Evolutionary conservation across 2,797 vertebrate species (phyloP).

Genomic region (Chromis chromis): DNA sequence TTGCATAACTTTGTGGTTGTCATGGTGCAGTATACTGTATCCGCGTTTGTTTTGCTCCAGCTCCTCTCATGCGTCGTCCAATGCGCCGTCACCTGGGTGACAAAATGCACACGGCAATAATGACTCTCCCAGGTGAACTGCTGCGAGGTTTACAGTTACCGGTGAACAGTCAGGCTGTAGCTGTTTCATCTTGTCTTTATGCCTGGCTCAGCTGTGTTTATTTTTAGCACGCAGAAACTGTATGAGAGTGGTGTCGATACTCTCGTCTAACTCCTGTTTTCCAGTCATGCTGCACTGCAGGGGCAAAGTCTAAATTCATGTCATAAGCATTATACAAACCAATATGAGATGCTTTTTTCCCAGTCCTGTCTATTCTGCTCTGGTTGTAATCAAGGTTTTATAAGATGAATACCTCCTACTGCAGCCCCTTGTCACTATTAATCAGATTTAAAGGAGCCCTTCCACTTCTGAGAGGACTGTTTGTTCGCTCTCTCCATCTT

Average conservation of each 20-base stretch:
- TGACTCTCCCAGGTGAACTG: slow-evolving; percentile 33
- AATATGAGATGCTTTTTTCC: background rate
- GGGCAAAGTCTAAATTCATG: background rate
- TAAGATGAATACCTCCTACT: slow-evolving; percentile 16
- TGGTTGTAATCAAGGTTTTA: slow-evolving; percentile 13
- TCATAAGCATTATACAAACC: background rate
- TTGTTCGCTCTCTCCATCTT: background rate
- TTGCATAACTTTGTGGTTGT: slow-evolving; percentile 33
- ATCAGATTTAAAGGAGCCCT: slow-evolving; percentile 49
- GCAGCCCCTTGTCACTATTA: slow-evolving; percentile 10
- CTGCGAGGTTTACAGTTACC: slow-evolving; percentile 4
- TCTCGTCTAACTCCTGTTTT: background rate
- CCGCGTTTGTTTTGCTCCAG: slow-evolving; percentile 39
- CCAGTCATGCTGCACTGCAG: background rate
- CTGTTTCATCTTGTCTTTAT: slow-evolving; percentile 5
- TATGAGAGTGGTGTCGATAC: background rate
- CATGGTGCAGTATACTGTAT: slow-evolving; percentile 25
- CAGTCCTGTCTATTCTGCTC: background rate
- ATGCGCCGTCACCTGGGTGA: slow-evolving; percentile 54
- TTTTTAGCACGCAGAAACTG: slow-evolving; percentile 1
- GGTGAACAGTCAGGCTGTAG: background rate
- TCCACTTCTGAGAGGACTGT: slow-evolving; percentile 1
- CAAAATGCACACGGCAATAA: slow-evolving; percentile 19
- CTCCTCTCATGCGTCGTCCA: background rate
- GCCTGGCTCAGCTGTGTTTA: slow-evolving; percentile 8